Evolutionary conservation across 2,797 vertebrate genomes (phyloP), one percentile per base, ranked within the genome.

Genomic region (Threskiornis aethiopicus): DNA sequence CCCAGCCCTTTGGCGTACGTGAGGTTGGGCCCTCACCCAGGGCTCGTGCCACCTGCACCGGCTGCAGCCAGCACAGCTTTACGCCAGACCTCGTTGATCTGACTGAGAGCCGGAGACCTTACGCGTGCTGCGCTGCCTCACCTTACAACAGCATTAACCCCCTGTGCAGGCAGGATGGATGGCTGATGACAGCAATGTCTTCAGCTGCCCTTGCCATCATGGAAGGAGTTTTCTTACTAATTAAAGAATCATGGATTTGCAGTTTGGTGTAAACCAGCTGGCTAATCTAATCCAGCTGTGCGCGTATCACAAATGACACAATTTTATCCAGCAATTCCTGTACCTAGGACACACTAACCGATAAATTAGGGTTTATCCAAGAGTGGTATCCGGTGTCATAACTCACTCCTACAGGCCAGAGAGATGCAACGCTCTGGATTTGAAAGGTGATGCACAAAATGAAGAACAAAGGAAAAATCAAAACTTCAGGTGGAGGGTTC

Each of bases 31-130:
- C 41, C 39, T 62, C 26, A 31, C 22, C 12, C 52, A 33, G 18
- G 35, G 7, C 69, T 87, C 0, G 0, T 13, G n/a, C 31, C 52
- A 51, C 25, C 55, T 8, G 29, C 33, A 14, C 39, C 1, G 0
- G 28, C 58, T 84, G 73, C 29, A 57, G 31, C 33, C 71, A 54
- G 41, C 62, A 41, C 46, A 39, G 39, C 57, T 66, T 81, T 70
- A 42, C 37, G 14, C 35, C 16, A 46, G 31, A 39, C 16, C 41
- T 82, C 62, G 14, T 1, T 13, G 55, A 33, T 26, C 29, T 6
- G 33, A 41, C 31, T 11, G 22, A 75, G 79, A 54, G 42, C 46
- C 11, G 5, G 33, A 73, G 67, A 42, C 59, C 42, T 42, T 19
- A 13, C 1, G 2, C 3, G 3, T 5, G 20, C 55, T 5, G 3